Evolutionary conservation across 2,113 vertebrate species (phyloP), one percentile per base, ranked within the genome.

Genomic region (Gymnogyps californianus): DNA sequence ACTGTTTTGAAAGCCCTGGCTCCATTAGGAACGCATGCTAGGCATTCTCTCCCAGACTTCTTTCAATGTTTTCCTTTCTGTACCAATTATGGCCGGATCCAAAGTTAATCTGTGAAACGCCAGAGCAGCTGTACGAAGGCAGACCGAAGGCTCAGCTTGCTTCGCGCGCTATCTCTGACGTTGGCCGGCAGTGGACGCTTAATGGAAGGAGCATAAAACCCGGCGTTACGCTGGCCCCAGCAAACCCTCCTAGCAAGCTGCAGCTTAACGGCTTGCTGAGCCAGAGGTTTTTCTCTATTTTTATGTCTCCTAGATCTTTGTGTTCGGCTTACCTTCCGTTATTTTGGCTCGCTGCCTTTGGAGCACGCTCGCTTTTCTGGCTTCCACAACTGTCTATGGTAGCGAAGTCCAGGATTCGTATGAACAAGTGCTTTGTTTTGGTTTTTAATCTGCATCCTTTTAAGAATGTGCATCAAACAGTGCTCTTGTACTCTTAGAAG

Each of bases 1-100:
- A 54, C 46, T 54, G 64, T 62, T 94, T 47, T 7, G 67, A 76
- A 52, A 89, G 87, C 46, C 14, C 36, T 79, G 87, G 84, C 69
- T 89, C 69, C 61, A 57, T 90, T 69, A 85, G 84, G 91, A 74
- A 93, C 0, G 6, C 70, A 46, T 57, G 74, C 84, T 96, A 51
- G 77, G 65, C 89, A 52, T 94, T 94, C 65, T 82, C 87, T 93
- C 42, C 29, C 83, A 87, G 89, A 42, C n/a, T 87, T 29, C 54
- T 66, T 40, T 34, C 77, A 34, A 1, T 32, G 59, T 81, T 87
- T n/a, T 58, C 65, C 65, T 36, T 55, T 57, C 59, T 76, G 69
- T 42, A 40, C 65, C 11, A 4, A 16, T 66, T 71, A 70, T 42
- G 64, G 34, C 76, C 0, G 1, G 77, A 91, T 69, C 52, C 70